A percentile compares a stretch with the other conserved stretches of the same genome.
These are phyloP conservation scores for Diorhabda carinulata DNA, from an alignment of 1,140 invertebrate species.

Conservation along the genomic window DNA sequence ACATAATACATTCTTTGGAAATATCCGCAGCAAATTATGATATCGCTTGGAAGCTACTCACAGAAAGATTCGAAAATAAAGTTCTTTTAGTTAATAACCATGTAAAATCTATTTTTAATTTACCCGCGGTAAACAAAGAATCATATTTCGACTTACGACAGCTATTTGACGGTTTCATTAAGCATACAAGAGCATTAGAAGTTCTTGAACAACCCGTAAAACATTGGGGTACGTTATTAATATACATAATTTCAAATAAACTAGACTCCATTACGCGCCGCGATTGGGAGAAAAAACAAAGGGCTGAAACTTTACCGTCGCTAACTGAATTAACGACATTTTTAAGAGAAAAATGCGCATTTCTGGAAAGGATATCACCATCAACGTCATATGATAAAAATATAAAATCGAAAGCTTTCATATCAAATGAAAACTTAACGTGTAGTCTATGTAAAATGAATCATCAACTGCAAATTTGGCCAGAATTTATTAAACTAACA, in stretches of 20 bases:
- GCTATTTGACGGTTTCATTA: slow-evolving; percentile 40
- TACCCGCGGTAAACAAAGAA: slow-evolving; percentile 32
- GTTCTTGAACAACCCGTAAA: slow-evolving; percentile 35
- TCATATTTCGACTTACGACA: slow-evolving; percentile 32
- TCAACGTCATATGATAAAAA: not conserved
- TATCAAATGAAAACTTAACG: not conserved
- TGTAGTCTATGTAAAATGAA: not conserved
- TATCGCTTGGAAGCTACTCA: slow-evolving; percentile 42
- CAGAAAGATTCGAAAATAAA: slow-evolving; percentile 44
- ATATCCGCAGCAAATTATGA: slow-evolving; percentile 42
- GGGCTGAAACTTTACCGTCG: not conserved
- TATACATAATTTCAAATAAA: slow-evolving; percentile 19
- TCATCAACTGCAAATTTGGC: slow-evolving; percentile 5
- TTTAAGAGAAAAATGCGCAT: not conserved
- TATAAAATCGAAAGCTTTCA: not conserved
- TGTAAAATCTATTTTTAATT: slow-evolving; percentile 38
- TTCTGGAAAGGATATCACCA: not conserved
- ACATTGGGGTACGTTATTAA: slow-evolving; percentile 18
- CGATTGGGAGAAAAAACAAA: slow-evolving; percentile 17
- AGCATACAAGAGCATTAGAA: slow-evolving; percentile 40
- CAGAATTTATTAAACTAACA: slow-evolving; percentile 4
- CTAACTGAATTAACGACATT: not conserved
- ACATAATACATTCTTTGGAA: slow-evolving; percentile 38
- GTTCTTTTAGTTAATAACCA: slow-evolving; percentile 41
- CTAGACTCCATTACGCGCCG: slow-evolving; percentile 16